Evolutionary conservation across 2,797 vertebrate species (phyloP).

Genomic region (Galagoides demidoff): DNA sequence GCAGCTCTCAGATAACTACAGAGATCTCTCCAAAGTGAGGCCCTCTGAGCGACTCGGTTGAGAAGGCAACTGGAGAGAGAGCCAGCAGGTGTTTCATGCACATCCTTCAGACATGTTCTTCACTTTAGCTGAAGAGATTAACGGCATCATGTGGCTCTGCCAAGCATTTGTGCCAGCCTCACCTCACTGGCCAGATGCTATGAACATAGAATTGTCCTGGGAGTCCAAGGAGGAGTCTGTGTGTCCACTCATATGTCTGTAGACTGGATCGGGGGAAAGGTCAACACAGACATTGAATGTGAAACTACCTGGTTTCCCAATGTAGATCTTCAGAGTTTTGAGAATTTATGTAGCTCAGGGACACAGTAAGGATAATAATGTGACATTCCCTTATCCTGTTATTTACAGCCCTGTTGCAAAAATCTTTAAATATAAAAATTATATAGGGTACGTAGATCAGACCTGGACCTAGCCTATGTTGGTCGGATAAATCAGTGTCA

Average conservation of each 20-base stretch:
- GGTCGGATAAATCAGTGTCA: not conserved
- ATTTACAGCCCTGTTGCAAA: not conserved
- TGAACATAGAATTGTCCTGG: too few relatives aligned
- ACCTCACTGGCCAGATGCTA: not conserved
- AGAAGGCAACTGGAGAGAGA: not conserved
- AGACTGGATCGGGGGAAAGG: not conserved
- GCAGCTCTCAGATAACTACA: not conserved
- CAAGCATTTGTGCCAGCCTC: not conserved
- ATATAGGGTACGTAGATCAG: not conserved
- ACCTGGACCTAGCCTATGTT: not conserved
- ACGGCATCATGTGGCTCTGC: not conserved
- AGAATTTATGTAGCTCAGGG: too few relatives aligned
- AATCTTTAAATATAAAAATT: too few relatives aligned
- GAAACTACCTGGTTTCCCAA: not conserved
- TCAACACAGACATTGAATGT: too few relatives aligned
- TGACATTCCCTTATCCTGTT: not conserved
- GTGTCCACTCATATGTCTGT: accelerated
- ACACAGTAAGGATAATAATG: not conserved
- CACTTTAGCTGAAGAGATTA: not conserved
- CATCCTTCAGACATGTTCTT: not conserved
- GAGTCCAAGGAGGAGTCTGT: not conserved
- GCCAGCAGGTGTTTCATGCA: not conserved
- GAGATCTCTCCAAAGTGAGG: not conserved
- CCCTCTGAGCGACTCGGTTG: too few relatives aligned
- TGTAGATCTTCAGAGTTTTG: too few relatives aligned